Evolutionary conservation across 2,888 invertebrate species (phyloP), one percentile per base, ranked within the genome.

Genomic region (Caenorhabditis parvicauda): DNA sequence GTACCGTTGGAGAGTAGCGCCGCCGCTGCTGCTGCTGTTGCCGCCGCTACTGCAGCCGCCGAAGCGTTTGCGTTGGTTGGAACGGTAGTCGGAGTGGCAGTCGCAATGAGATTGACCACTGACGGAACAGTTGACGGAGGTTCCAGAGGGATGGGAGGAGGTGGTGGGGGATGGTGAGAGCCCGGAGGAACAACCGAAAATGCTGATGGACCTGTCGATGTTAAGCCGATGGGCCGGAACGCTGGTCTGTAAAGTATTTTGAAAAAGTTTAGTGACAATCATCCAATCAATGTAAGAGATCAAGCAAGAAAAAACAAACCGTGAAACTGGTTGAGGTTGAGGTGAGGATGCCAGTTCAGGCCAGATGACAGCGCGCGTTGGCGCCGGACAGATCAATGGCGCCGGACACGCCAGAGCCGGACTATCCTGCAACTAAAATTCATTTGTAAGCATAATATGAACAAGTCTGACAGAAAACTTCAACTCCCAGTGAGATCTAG

Each of bases 351-450:
- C 55, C 22, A 57, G 59, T 50, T 59, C 57, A 25, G 56, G 46
- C 69, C 64, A 64, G 39, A 50, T 53, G 19, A 62, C 54, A 43
- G 57, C 62, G 59, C 64, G 61, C 60, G 52, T 47, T 54, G 61
- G 59, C 62, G 66, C 64, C 29, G 56, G 61, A 24, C 55, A 51
- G 49, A 64, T 46, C 32, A 70, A 48, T 14, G 69, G 69, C 49
- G 69, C 66, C 41, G 64, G 64, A 59, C 69, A 67, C 54, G 69
- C 69, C 69, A 70, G 54, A 50, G 69, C 62, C 51, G 69, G 66
- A 59, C 66, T 67, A 52, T 67, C 54, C 69, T 70, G 63, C 44
- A 69, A 63, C 48, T 29, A 21, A 53, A n/a, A n/a, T n/a, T n/a
- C n/a, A n/a, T n/a, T n/a, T n/a, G n/a, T n/a, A n/a, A n/a, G n/a